Evolutionary conservation across 2,888 invertebrate genomes (phyloP).

Genomic region (Drosophila yooni): DNA sequence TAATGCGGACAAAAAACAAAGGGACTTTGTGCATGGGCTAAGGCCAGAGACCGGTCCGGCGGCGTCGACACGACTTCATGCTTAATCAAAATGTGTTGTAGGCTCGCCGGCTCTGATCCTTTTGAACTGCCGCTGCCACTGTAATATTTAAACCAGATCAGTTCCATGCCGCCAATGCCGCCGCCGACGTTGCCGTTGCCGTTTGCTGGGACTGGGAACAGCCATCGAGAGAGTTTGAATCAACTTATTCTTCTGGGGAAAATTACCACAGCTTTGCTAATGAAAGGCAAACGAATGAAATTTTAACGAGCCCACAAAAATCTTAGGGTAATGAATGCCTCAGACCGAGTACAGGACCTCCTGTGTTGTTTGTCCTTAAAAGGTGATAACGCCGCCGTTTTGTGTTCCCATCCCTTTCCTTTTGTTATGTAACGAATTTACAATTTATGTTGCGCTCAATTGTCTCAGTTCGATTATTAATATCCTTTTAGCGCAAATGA

Average conservation of each 20-base stretch:
- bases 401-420: conserved; percentile 24
- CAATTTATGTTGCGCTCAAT: conserved; percentile 38
- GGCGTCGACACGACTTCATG: conserved; percentile 72
- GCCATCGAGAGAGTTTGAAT: conserved; percentile 29
- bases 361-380: conserved; percentile 74
- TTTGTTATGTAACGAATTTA: conserved; percentile 50
- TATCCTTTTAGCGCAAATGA: conserved; percentile 56
- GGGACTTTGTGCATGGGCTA: conserved; percentile 31
- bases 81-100: conserved; percentile 79
- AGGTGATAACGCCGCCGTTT: conserved; percentile 74
- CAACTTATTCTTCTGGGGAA: conserved; percentile 53
- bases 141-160: conserved; percentile 79
- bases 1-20: conserved; percentile 72
- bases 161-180: conserved; percentile 53
- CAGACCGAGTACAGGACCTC: conserved; percentile 66
- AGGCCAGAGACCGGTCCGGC: conserved; percentile 10
- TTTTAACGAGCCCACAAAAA: conserved; percentile 72
- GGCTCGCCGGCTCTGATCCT: conserved; percentile 61
- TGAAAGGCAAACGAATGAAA: conserved; percentile 74
- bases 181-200: neutral
- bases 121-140: conserved; percentile 76
- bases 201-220: conserved; percentile 18
- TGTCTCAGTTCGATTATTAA: conserved; percentile 54
- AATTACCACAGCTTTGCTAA: conserved; percentile 75
- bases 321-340: conserved; percentile 23